phyloP scores from a whole-genome alignment of 2,113 vertebrate genomes.

The Platycercus adscitus region DNA sequence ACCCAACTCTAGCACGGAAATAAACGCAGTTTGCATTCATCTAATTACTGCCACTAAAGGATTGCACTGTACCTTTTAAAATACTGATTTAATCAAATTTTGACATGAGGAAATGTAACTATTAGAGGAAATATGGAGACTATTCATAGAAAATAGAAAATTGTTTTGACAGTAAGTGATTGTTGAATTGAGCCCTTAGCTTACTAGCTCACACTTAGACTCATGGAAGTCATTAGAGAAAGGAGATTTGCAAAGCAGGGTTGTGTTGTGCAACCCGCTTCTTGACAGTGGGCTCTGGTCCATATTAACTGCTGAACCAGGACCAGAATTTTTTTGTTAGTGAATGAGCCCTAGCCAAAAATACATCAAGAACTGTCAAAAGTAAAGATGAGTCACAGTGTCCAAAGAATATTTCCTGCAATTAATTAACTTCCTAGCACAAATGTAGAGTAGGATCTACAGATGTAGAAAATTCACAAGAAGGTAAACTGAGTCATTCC shows the following conservation, averaged over 20 bases:
- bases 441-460: not conserved
- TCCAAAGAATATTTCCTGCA: not conserved
- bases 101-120: not conserved
- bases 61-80: not conserved
- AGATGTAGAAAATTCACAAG: not conserved
- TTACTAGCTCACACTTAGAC: not conserved
- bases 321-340: not conserved
- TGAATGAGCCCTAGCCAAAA: not conserved
- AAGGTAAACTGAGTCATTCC: not conserved
- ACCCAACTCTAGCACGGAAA: not conserved
- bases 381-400: not conserved
- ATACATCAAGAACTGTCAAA: not conserved
- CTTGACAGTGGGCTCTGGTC: not conserved
- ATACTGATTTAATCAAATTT: not conserved
- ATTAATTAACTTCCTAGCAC: not conserved
- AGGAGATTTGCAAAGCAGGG: not conserved
- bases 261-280: not conserved
- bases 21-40: not conserved
- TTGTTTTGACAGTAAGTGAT: not conserved
- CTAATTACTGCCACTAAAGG: not conserved
- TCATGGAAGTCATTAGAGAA: not conserved
- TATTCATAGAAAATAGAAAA: not conserved
- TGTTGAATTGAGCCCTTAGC: not conserved
- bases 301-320: not conserved
- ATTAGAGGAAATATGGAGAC: not conserved